Base-by-base conservation (phyloP, 1,140 invertebrate species). In the Drosophila murphyi region DNA sequence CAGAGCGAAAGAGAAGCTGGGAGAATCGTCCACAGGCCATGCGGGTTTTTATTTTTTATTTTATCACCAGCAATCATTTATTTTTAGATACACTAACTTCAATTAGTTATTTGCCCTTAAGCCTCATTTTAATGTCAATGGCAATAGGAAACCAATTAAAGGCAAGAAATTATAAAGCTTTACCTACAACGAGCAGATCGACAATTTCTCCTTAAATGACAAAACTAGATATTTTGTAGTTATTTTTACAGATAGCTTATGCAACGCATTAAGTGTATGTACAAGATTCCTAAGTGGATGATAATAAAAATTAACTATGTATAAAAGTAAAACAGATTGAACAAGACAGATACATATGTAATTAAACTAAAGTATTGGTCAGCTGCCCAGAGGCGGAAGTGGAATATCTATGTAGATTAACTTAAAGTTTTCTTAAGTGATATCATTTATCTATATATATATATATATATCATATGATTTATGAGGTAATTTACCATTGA, bases 101-200 rank as follows among this genome's bases (percentile, higher is more conserved):
- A 54, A 54, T 20, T 6, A 37, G 32, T 48, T 5, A 12, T 37
- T 54, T 37, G n/a, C 34, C 12, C 3, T 10, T 28, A 29, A 41
- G 28, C 7, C 28, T n/a, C 35, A 50, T 31, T 51, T 67, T 20
- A 50, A 61, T 69, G 55, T 61, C 56, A 69, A 35, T 69, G 65
- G 29, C 12, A n/a, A 61, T 0, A 7, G n/a, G 2, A 57, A 32
- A 1, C 4, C 10, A 47, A 7, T n/a, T 47, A 6, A 28, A 48
- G 3, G 8, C 5, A 8, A 41, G 3, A 5, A n/a, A 41, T 1
- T 2, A 54, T 20, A 20, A 54, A 20, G 2, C 7, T 7, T 20
- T 20, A 20, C 20, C 20, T 20, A 1, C 20, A 20, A 20, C 20
- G 20, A 1, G 20, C 20, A 20, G 20, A 20, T 20, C 20, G 20